Conservation (phyloP, 2,113 vertebrate species). For the Eptesicus fuscus region DNA sequence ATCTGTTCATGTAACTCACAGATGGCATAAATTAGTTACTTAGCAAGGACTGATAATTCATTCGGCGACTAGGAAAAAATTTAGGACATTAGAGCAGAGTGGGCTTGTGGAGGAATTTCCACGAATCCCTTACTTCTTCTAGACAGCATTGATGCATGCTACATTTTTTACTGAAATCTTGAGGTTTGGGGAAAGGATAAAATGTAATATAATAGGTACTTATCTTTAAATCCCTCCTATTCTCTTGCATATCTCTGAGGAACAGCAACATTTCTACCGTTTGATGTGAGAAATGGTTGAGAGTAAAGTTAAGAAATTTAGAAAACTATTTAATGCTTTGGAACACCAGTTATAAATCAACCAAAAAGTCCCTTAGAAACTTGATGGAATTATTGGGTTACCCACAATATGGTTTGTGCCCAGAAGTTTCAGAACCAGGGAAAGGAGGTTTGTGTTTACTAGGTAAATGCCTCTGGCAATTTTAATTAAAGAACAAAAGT, state of each 20-base stretch:
- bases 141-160: not conserved
- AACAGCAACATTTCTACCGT: not conserved
- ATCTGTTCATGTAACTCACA: not conserved
- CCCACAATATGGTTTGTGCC: not conserved
- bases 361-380: not conserved
- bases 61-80: not conserved
- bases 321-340: constrained; percentile 26
- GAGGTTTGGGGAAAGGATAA: constrained; percentile 28
- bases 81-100: not conserved
- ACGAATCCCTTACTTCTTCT: constrained; percentile 17
- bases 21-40: not conserved
- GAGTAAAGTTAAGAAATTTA: not conserved
- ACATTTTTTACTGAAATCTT: not conserved
- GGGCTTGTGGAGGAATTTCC: not conserved
- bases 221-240: constrained; percentile 41
- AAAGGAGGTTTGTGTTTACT: not conserved
- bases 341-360: constrained; percentile 41
- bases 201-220: constrained; percentile 8
- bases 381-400: not conserved
- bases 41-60: not conserved
- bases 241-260: constrained; percentile 34
- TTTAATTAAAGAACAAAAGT: not conserved
- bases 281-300: not conserved
- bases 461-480: not conserved
- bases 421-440: not conserved